Base-by-base conservation (phyloP, 64 coral and sea anemone genomes). In the Actinia tenebrosa region DNA sequence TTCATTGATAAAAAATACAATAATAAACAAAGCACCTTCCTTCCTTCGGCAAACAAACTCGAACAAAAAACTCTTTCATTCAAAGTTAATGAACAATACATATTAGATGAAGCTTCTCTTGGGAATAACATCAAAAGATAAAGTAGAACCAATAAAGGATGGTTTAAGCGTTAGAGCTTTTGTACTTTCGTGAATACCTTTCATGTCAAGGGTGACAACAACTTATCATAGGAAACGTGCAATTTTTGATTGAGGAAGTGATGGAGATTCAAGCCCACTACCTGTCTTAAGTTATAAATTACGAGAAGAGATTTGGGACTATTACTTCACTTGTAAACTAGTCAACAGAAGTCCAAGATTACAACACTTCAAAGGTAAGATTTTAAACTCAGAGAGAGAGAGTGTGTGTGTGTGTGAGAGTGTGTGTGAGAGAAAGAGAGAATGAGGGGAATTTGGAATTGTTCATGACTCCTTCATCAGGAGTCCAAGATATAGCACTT, bases 31-130 rank as follows among this genome's bases (percentile, higher is more conserved):
- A 11, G 26, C 8, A 3, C 42, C 69, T 75, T 75, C 69, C 69
- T 75, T 75, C 69, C 69, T 42, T 75, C 26, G 20, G 69, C 69
- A 75, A 75, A 75, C 69, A 43, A 75, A 42, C 69, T 42, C 3
- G 11, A 30, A 75, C 69, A 75, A 75, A 75, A 23, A 30, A 13
- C 69, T 75, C 69, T 75, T 75, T 72, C 69, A 26, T 75, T 75
- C 25, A 75, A 75, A 15, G 26, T 30, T 75, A 75, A 75, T 75
- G 69, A 43, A 75, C 69, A 75, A n/a, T 66, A 66, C n/a, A n/a
- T 66, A 66, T 66, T 23, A 66, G 25, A 75, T 11, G 26, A 75
- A 14, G 25, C 25, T 75, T 75, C 27, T 75, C 25, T 16, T 66
- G 63, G 5, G 11, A 27, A 75, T 42, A 75, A 42, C 25, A 30